A percentile compares a stretch with the other conserved stretches of the same genome.
Conservation (phyloP, 23 tunicate species). For the Clavelina lepadiformis region DNA sequence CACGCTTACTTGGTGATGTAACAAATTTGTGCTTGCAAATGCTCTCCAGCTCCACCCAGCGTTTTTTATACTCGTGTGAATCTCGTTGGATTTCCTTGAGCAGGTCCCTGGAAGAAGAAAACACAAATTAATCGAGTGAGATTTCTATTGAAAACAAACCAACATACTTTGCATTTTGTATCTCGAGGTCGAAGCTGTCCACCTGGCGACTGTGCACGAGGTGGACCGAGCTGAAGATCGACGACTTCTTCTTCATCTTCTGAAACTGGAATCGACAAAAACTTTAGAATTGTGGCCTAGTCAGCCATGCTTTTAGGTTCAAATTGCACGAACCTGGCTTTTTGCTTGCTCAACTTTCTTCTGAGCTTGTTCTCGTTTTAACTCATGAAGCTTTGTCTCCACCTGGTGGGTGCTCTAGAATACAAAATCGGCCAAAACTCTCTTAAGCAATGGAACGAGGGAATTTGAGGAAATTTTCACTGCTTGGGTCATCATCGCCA, state of each 20-base stretch:
- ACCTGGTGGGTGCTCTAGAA: conserved; percentile 62
- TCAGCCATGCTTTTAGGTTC: not conserved
- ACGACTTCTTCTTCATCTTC: conserved; percentile 59
- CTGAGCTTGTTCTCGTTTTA: conserved; percentile 50
- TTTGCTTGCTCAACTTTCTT: conserved; percentile 76
- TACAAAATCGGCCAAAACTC: not conserved
- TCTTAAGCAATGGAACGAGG: no score
- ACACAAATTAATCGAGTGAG: not conserved
- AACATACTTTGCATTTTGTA: conserved; percentile 65
- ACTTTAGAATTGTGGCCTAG: not conserved
- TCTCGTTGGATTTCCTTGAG: conserved; percentile 43
- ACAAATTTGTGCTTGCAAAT: conserved; percentile 20
- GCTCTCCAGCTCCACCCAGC: conserved; percentile 43
- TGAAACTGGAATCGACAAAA: conserved; percentile 40
- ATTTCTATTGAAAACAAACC: not conserved
- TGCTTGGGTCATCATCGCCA: no score
- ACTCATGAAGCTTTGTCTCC: conserved; percentile 60
- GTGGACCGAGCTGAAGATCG: conserved; percentile 61
- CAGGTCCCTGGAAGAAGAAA: conserved; percentile 36
- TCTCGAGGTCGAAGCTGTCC: conserved; percentile 70
- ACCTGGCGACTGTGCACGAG: conserved; percentile 74
- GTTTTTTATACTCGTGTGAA: conserved; percentile 27
- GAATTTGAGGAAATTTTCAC: no score
- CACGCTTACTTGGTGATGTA: conserved; percentile 6
- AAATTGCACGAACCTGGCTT: conserved; percentile 28